Conservation (phyloP, 2,113 vertebrate genomes). For the Willisornis vidua region DNA sequence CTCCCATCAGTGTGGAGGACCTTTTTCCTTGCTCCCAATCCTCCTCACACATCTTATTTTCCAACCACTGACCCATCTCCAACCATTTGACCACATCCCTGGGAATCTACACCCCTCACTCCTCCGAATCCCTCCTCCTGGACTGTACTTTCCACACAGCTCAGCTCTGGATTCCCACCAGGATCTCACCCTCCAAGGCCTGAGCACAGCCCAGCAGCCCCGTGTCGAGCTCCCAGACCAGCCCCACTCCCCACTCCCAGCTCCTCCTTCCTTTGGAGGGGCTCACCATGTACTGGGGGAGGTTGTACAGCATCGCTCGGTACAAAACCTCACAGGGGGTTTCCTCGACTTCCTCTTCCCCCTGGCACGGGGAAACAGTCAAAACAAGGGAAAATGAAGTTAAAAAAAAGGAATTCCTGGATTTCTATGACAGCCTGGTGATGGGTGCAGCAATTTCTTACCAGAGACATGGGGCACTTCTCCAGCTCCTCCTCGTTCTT, state of each 20-base stretch:
- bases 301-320: conserved; percentile 89
- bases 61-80: background rate
- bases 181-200: background rate
- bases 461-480: conserved; percentile 93
- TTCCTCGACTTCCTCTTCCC: conserved; percentile 92
- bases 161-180: background rate
- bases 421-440: background rate
- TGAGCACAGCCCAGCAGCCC: background rate
- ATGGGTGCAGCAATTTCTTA: conserved; percentile 55
- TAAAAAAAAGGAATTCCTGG: background rate
- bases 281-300: conserved; percentile 96
- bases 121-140: background rate
- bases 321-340: conserved; percentile 89
- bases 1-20: background rate
- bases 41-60: background rate
- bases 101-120: background rate
- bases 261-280: fast-evolving
- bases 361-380: conserved; percentile 68
- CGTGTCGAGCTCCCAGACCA: fast-evolving
- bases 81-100: background rate
- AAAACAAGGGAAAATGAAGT: background rate
- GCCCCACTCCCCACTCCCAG: background rate
- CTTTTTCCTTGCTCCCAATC: background rate
- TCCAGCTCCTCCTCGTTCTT: conserved; percentile 92
- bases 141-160: background rate